A percentile compares a stretch with the other conserved stretches of the same genome.
Evolutionary conservation across 2,888 invertebrate genomes (phyloP).

Genomic region (Brachyopa scutellaris): DNA sequence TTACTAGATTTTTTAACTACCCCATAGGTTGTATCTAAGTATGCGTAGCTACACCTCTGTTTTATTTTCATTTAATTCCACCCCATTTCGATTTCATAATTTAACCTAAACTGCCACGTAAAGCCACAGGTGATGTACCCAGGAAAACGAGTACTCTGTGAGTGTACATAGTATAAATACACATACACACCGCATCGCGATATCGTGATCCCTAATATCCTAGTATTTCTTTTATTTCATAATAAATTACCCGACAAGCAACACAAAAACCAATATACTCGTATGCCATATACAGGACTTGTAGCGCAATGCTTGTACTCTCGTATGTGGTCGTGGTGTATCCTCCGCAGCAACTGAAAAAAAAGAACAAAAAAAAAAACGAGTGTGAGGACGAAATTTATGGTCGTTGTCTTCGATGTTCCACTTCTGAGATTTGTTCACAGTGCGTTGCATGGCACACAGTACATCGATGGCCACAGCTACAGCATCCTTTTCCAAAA

Average conservation of each 20-base stretch:
- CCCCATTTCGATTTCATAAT: slow-evolving; percentile 9
- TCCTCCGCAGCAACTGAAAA: slow-evolving; percentile 15
- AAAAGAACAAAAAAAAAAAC: slow-evolving; percentile 17
- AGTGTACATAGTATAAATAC: too few species aligned
- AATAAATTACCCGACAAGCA: slow-evolving; percentile 54
- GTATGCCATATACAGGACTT: background rate
- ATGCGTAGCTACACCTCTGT: too few species aligned
- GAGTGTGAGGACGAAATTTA: slow-evolving; percentile 39
- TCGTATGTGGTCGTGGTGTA: too few species aligned
- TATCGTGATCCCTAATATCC: slow-evolving; percentile 37
- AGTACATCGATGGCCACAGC: too few species aligned
- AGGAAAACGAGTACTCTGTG: too few species aligned
- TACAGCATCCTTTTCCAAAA: slow-evolving; percentile 8
- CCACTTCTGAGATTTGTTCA: slow-evolving; percentile 26
- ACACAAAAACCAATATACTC: slow-evolving; percentile 40
- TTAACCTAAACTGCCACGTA: slow-evolving; percentile 15
- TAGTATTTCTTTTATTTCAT: slow-evolving; percentile 51
- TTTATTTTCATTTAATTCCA: background rate
- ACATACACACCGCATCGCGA: slow-evolving; percentile 15
- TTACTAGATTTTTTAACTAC: too few species aligned
- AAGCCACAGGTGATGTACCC: slow-evolving; percentile 5
- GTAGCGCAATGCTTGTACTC: too few species aligned
- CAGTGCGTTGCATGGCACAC: slow-evolving; percentile 2
- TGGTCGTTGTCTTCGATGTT: slow-evolving; percentile 43
- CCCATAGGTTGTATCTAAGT: too few species aligned